Evolutionary conservation across 2,888 invertebrate species (phyloP).

Genomic region (Rhagophthalmus giganteus): DNA sequence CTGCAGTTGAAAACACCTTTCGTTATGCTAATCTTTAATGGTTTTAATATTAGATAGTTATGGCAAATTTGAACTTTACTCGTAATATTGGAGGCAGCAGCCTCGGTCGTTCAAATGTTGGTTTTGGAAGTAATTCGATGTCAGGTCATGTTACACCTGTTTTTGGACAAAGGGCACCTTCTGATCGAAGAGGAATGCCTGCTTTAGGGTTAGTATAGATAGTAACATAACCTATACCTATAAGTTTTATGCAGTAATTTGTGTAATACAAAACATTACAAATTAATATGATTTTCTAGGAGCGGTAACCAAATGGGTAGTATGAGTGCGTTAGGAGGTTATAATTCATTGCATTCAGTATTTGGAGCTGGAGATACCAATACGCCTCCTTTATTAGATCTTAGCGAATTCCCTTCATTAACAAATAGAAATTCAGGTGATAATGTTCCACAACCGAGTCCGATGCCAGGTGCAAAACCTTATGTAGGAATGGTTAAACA

Average conservation of each 20-base stretch:
- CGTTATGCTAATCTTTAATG: constrained; percentile 52
- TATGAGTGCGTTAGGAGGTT: constrained; percentile 67
- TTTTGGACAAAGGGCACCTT: constrained; percentile 79
- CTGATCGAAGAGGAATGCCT: constrained; percentile 69
- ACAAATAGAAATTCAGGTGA: constrained; percentile 81
- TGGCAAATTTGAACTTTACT: constrained; percentile 93
- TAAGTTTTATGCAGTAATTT: constrained; percentile 5
- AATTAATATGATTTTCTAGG: constrained; percentile 50
- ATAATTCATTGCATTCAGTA: constrained; percentile 74
- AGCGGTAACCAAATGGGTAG: constrained; percentile 62
- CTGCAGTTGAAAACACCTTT: constrained; percentile 25
- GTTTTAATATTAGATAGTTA: constrained; percentile 63
- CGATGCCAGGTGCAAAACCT: constrained; percentile 89
- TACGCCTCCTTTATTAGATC: constrained; percentile 85
- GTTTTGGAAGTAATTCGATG: constrained; percentile 68
- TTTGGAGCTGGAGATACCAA: constrained; percentile 66
- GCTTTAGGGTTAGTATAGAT: constrained; percentile 50
- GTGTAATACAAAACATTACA: no score
- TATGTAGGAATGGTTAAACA: constrained; percentile 97
- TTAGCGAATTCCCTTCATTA: constrained; percentile 90
- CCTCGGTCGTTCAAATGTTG: constrained; percentile 67
- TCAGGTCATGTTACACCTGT: constrained; percentile 79
- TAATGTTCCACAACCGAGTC: constrained; percentile 76
- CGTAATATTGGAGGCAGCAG: constrained; percentile 83
- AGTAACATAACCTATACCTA: constrained; percentile 21